Percentiles rank a stretch among this genome's conserved stretches.
These are phyloP conservation scores for Pseudochirops corinnae DNA, from an alignment of 2,797 vertebrate species.

Conservation along the genomic window DNA sequence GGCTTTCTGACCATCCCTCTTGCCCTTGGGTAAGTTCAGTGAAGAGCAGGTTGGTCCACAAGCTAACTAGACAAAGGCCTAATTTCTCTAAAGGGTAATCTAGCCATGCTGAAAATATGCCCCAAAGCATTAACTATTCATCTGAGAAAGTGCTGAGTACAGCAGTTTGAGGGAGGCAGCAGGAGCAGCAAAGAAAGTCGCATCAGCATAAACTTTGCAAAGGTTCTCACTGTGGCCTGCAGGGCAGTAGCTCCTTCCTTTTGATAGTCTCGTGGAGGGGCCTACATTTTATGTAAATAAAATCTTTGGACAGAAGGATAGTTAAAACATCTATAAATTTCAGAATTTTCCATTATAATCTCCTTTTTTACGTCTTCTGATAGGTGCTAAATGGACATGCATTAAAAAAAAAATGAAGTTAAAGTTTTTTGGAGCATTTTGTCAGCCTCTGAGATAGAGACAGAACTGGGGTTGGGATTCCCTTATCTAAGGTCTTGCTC, in stretches of 20 bases:
- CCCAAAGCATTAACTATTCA: conserved; percentile 73
- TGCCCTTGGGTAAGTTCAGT: neutral
- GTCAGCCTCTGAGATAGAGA: neutral
- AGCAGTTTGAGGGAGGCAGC: neutral
- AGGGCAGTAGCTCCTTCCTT: conserved; percentile 28
- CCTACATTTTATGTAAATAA: neutral
- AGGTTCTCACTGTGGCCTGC: neutral
- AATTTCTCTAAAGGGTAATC: conserved; percentile 55
- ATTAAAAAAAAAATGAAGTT: neutral
- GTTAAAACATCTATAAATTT: neutral
- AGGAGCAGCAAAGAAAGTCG: neutral
- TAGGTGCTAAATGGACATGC: neutral
- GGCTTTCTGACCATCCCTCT: neutral
- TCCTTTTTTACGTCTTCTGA: neutral
- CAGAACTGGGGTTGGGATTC: conserved; percentile 31
- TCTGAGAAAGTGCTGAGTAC: conserved; percentile 71
- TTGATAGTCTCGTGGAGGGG: neutral
- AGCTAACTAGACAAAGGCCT: conserved; percentile 44
- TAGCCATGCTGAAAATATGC: conserved; percentile 67
- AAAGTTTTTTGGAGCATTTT: neutral
- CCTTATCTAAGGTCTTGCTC: conserved; percentile 6
- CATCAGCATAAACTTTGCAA: conserved; percentile 37
- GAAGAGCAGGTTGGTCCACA: neutral
- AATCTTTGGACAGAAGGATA: neutral
- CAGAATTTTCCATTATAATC: neutral